Conservation (phyloP, 2,888 invertebrate genomes). For the Eupithecia pulchellata region DNA sequence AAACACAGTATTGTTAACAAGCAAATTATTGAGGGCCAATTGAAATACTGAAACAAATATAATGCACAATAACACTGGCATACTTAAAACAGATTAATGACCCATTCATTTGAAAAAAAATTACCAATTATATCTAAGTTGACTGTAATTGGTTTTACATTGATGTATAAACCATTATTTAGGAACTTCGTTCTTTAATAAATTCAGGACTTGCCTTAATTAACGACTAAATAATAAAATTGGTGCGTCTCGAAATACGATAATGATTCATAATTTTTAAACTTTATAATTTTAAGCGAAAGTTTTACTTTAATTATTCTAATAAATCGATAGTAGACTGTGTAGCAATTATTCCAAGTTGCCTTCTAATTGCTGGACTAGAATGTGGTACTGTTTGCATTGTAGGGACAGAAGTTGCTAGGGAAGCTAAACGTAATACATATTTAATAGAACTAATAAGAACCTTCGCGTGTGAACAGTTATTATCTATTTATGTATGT, state of each 20-base stretch:
- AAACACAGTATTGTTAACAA: background rate
- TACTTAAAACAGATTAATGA: too few species aligned
- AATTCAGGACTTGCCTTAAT: background rate
- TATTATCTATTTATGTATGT: background rate
- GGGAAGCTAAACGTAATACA: background rate
- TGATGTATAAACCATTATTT: background rate
- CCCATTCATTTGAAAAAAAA: background rate
- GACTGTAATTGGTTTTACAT: background rate
- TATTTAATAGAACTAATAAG: background rate
- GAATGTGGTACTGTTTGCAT: background rate
- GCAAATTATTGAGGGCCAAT: background rate
- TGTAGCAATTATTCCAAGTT: slow-evolving; percentile 20
- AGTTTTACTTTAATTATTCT: slow-evolving; percentile 19
- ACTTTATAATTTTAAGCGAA: slow-evolving; percentile 16
- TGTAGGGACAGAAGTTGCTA: background rate
- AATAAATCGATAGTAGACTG: slow-evolving; percentile 7
- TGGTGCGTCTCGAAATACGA: slow-evolving; percentile 15
- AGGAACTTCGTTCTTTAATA: slow-evolving; percentile 6
- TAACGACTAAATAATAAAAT: slow-evolving; percentile 12
- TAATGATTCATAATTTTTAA: slow-evolving; percentile 30
- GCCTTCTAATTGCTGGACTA: background rate
- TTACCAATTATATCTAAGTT: background rate
- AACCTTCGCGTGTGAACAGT: background rate
- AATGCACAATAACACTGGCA: background rate
- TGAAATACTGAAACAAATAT: background rate